Conservation (phyloP, 1,140 invertebrate genomes). For the Dryas iulia region DNA sequence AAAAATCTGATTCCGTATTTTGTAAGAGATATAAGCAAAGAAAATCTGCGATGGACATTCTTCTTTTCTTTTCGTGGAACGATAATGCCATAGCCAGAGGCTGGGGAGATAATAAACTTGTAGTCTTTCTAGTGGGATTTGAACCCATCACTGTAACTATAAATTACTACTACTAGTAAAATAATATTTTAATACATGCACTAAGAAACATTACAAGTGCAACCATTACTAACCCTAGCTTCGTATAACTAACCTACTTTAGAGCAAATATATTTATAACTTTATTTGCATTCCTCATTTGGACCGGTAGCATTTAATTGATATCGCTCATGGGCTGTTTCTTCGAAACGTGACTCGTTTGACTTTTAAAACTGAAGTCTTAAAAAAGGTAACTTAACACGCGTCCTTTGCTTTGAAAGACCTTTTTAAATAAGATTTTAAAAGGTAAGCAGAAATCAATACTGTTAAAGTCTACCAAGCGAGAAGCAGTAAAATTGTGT, state of each 20-base stretch:
- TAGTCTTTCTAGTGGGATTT: no score
- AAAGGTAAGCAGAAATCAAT: slow-evolving; percentile 24
- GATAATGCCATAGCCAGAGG: no score
- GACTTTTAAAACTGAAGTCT: slow-evolving; percentile 20
- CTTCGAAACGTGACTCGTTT: slow-evolving; percentile 23
- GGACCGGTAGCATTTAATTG: slow-evolving; percentile 25
- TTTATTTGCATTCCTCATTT: slow-evolving; percentile 24
- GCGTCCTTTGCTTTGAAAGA: slow-evolving; percentile 10
- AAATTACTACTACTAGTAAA: not conserved
- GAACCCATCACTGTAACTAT: not conserved
- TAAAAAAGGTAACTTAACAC: slow-evolving; percentile 23
- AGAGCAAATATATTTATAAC: slow-evolving; percentile 18
- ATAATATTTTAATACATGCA: not conserved
- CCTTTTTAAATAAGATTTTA: slow-evolving; percentile 19
- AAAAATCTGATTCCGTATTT: no score
- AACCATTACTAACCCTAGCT: not conserved
- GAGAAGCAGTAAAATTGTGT: slow-evolving; percentile 5
- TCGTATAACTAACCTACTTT: slow-evolving; percentile 17
- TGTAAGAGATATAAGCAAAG: no score
- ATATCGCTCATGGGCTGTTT: slow-evolving; percentile 15
- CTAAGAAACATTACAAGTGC: not conserved
- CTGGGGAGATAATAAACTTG: no score
- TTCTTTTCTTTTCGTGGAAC: no score
- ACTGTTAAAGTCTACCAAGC: slow-evolving; percentile 6
- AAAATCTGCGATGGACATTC: no score